These are phyloP conservation scores for Philotrypesis tridentata DNA, from an alignment of 1,140 invertebrate species.

Conservation along the genomic window DNA sequence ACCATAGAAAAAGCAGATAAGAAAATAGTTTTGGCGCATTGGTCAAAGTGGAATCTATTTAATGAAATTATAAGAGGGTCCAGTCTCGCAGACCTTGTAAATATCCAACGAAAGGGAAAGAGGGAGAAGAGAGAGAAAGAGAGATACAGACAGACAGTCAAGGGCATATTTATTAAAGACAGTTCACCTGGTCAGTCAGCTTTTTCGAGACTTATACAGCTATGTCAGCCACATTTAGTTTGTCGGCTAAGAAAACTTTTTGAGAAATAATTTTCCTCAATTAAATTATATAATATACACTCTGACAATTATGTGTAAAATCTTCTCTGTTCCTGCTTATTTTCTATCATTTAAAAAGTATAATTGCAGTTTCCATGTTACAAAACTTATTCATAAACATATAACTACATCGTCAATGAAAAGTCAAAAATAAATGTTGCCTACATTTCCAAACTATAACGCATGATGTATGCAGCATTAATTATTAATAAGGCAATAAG, in stretches of 20 bases:
- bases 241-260: not conserved
- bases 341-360: too few relatives aligned
- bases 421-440: too few relatives aligned
- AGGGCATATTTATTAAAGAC: conserved; percentile 14
- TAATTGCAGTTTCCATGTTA: too few relatives aligned
- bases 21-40: not conserved
- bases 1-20: not conserved
- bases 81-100: conserved; percentile 13
- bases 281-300: not conserved
- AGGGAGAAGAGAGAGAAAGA: not conserved
- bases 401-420: too few relatives aligned
- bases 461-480: too few relatives aligned
- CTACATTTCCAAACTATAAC: too few relatives aligned
- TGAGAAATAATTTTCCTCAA: not conserved
- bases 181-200: not conserved
- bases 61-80: not conserved
- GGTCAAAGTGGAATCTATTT: conserved; percentile 3
- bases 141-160: not conserved
- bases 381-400: too few relatives aligned
- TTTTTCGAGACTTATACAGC: too few relatives aligned
- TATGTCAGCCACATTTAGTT: not conserved
- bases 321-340: not conserved
- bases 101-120: not conserved
- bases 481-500: not conserved
- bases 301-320: not conserved